Conservation (phyloP, 2,113 vertebrate genomes). For the Orycteropus afer region DNA sequence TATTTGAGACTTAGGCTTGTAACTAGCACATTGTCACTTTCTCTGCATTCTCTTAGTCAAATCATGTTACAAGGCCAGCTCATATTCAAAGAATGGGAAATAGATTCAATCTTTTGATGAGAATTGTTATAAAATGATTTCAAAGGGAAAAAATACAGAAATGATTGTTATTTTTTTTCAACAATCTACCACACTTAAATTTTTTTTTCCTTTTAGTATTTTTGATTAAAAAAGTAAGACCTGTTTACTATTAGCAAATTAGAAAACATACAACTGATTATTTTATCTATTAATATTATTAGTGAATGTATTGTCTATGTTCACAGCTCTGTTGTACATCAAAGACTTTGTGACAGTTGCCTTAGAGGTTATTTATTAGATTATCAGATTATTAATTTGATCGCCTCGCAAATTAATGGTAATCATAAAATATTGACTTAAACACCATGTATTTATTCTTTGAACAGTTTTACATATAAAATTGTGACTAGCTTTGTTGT, state of each 20-base stretch:
- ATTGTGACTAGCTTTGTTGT: slow-evolving; percentile 60
- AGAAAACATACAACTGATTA: neutral
- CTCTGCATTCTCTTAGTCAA: neutral
- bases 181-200: neutral
- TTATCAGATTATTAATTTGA: slow-evolving; percentile 50
- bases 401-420: neutral
- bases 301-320: neutral
- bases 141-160: neutral
- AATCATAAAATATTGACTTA: slow-evolving; percentile 52
- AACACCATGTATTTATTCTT: neutral
- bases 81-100: neutral
- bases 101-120: neutral
- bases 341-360: neutral
- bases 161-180: neutral
- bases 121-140: neutral
- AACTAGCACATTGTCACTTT: no score
- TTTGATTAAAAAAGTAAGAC: slow-evolving; percentile 32
- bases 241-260: neutral
- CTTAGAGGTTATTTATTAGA: slow-evolving; percentile 15
- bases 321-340: neutral
- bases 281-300: neutral
- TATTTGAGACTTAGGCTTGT: neutral
- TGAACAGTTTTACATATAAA: slow-evolving; percentile 15
- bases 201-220: slow-evolving; percentile 9
- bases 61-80: neutral